Conservation (phyloP, 2,888 invertebrate genomes). For the Drosophila bunnanda region DNA sequence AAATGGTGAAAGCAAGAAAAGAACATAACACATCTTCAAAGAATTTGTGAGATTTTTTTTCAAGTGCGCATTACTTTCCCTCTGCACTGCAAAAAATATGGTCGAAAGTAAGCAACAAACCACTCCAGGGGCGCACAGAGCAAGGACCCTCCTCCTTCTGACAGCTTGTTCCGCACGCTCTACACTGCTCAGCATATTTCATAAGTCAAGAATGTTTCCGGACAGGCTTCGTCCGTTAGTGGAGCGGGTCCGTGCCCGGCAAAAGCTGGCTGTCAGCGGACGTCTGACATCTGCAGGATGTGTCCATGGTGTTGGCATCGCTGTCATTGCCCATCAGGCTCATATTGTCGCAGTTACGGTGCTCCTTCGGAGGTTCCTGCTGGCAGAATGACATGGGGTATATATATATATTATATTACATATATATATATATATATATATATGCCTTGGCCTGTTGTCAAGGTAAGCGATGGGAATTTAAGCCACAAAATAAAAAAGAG, state of each 20-base stretch:
- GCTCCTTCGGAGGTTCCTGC: constrained; percentile 5
- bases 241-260: constrained; percentile 32
- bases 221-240: constrained; percentile 41
- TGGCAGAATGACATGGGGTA: constrained; percentile 5
- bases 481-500: constrained; percentile 21
- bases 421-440: no score
- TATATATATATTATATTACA: no score
- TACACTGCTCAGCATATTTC: constrained; percentile 63
- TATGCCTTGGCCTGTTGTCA: constrained; percentile 38
- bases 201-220: constrained; percentile 64
- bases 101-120: constrained; percentile 10
- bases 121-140: background rate
- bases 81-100: background rate
- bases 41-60: background rate
- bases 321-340: constrained; percentile 73
- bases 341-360: constrained; percentile 15
- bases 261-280: constrained; percentile 64
- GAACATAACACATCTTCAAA: background rate
- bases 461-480: constrained; percentile 58
- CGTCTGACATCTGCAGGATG: constrained; percentile 64
- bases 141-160: constrained; percentile 2
- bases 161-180: constrained; percentile 35
- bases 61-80: background rate
- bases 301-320: constrained; percentile 59
- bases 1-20: background rate